Conservation (phyloP, 2,888 invertebrate species). For the Aphidoletes aphidimyza region DNA sequence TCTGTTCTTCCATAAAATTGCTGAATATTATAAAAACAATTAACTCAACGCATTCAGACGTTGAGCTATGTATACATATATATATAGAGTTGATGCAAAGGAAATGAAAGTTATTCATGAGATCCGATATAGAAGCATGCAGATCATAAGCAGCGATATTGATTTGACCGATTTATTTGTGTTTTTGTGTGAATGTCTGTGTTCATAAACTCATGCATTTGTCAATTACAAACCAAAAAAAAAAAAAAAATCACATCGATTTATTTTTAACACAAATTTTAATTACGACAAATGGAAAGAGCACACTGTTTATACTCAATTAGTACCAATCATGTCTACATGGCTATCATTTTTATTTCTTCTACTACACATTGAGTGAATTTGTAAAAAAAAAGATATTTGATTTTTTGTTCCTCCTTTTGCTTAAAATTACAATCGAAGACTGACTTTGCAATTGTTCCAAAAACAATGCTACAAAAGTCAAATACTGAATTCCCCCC, state of each 20-base stretch:
- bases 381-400: not conserved
- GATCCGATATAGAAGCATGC: slow-evolving; percentile 39
- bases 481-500: not conserved
- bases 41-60: not conserved
- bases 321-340: not conserved
- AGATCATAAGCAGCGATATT: not conserved
- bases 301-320: no score
- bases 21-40: not conserved
- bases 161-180: not conserved
- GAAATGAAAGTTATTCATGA: slow-evolving; percentile 6
- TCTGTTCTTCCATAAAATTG: no score
- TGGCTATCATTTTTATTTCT: not conserved
- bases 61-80: not conserved
- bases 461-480: not conserved
- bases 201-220: not conserved
- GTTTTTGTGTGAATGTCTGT: no score
- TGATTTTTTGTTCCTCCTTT: not conserved
- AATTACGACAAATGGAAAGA: not conserved
- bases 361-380: not conserved
- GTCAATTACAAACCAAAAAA: not conserved
- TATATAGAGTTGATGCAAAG: not conserved
- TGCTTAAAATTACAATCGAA: not conserved
- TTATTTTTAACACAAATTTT: not conserved
- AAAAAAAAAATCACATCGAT: not conserved
- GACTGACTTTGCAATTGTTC: not conserved